phyloP scores from a whole-genome alignment of 2,888 invertebrate genomes.

The Netelia inedita region DNA sequence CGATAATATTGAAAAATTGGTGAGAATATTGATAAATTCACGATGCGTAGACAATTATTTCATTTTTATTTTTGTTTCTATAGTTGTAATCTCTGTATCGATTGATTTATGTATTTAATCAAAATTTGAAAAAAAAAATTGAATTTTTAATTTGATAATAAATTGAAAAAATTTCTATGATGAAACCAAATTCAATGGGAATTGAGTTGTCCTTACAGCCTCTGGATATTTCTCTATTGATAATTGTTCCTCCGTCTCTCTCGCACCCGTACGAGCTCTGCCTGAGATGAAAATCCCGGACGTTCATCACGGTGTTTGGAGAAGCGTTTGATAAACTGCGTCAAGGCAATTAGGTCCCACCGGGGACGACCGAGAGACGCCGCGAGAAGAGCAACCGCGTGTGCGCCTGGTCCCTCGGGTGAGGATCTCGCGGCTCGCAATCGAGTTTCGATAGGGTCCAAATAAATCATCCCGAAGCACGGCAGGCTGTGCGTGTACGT shows the following conservation, averaged over 20 bases:
- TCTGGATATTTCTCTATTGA: not conserved
- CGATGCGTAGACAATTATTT: no score
- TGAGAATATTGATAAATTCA: no score
- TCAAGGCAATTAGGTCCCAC: slow-evolving; percentile 68
- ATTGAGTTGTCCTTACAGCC: no score
- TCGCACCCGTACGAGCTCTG: slow-evolving; percentile 23
- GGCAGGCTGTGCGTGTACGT: slow-evolving; percentile 43
- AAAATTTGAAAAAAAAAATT: no score
- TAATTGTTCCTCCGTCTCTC: not conserved
- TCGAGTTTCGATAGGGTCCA: slow-evolving; percentile 62
- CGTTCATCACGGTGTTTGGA: slow-evolving; percentile 65
- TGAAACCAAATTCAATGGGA: no score
- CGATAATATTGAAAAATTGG: no score
- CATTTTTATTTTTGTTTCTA: no score
- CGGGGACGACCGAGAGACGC: slow-evolving; percentile 22
- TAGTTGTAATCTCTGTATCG: no score
- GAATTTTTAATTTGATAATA: no score
- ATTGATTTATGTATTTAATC: no score
- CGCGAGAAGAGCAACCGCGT: slow-evolving; percentile 8
- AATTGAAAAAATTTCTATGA: no score
- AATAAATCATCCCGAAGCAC: slow-evolving; percentile 65
- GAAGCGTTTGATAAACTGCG: slow-evolving; percentile 69
- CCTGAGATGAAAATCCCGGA: slow-evolving; percentile 38
- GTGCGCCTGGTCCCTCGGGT: slow-evolving; percentile 1
- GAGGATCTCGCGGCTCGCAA: slow-evolving; percentile 42